Percentiles rank a stretch among this genome's conserved stretches.
Evolutionary conservation across 2,113 vertebrate genomes (phyloP).

Genomic region (Lichenostomus cassidix): DNA sequence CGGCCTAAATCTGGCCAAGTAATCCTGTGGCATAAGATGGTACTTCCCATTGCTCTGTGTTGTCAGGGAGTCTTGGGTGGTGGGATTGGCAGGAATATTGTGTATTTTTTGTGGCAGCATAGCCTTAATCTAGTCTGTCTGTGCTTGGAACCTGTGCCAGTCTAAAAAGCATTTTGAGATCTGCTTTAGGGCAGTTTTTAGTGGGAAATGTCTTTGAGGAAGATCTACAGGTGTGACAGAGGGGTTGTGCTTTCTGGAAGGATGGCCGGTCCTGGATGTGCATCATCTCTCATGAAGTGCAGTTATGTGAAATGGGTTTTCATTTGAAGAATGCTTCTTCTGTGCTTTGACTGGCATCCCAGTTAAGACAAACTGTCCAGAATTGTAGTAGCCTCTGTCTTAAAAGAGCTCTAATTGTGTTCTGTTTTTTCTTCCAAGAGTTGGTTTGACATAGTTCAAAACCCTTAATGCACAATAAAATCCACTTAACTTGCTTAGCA

Average conservation of each 20-base stretch:
- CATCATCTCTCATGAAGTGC: not conserved
- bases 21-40: rapidly evolving
- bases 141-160: not conserved
- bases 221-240: not conserved
- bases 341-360: not conserved
- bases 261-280: not conserved
- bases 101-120: not conserved
- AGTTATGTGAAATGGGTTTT: not conserved
- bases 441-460: not conserved
- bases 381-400: not conserved
- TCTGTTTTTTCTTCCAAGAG: not conserved
- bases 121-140: not conserved
- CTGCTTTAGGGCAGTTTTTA: not conserved
- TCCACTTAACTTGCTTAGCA: not conserved
- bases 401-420: not conserved
- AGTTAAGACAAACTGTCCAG: not conserved
- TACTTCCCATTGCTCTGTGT: not conserved
- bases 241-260: not conserved
- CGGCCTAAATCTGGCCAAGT: not conserved
- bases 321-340: not conserved
- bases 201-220: not conserved
- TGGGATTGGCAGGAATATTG: not conserved
- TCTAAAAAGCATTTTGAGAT: not conserved
- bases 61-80: not conserved
- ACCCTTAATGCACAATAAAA: not conserved